Conservation (phyloP, 2,888 invertebrate species). For the Hydraecia micacea region DNA sequence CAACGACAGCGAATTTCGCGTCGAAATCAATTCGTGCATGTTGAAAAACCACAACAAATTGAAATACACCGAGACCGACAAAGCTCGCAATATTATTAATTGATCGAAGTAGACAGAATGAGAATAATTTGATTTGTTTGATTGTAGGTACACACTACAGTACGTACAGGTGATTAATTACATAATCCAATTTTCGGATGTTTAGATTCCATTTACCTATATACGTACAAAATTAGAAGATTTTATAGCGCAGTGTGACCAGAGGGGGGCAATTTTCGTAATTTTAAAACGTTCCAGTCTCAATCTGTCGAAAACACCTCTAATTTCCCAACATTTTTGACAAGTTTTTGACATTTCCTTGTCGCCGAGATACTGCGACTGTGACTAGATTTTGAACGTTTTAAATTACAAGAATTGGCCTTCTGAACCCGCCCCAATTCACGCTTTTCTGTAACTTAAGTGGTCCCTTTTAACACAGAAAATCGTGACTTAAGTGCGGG, state of each 20-base stretch:
- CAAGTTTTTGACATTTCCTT: too few relatives aligned
- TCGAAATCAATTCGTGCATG: slow-evolving; percentile 67
- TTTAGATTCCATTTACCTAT: not conserved
- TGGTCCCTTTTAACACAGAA: not conserved
- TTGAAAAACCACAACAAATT: slow-evolving; percentile 72
- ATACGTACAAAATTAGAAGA: not conserved
- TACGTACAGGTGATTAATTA: slow-evolving; percentile 1
- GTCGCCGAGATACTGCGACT: too few relatives aligned
- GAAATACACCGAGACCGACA: slow-evolving; percentile 66
- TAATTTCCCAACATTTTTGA: too few relatives aligned
- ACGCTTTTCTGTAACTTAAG: too few relatives aligned
- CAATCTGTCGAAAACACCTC: too few relatives aligned
- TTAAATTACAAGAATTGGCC: not conserved
- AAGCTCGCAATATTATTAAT: slow-evolving; percentile 65
- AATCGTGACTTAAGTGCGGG: not conserved
- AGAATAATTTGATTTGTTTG: slow-evolving; percentile 43
- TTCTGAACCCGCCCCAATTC: not conserved
- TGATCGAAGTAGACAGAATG: slow-evolving; percentile 55
- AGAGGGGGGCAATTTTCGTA: not conserved
- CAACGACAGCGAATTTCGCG: slow-evolving; percentile 57
- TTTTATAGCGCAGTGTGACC: not conserved
- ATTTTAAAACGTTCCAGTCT: not conserved
- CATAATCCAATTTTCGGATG: not conserved
- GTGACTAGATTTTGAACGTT: too few relatives aligned
- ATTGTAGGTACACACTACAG: slow-evolving; percentile 6